Base-by-base conservation (phyloP, 2,797 vertebrate species). In the Acanthurus tractus region DNA sequence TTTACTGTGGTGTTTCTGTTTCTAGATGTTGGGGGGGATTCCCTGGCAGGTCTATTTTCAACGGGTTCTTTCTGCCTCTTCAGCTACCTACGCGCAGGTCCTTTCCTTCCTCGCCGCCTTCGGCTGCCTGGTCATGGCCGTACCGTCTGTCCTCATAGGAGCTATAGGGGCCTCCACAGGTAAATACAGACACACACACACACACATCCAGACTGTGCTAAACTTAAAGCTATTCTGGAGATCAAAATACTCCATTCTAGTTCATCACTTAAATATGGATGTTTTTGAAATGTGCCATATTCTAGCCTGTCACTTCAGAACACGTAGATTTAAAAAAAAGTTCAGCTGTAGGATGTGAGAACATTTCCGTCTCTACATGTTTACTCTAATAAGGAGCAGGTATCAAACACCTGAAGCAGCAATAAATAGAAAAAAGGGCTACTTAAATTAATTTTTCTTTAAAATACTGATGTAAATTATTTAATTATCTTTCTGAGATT, bases 41-140 rank as follows among this genome's bases (percentile, higher is more conserved):
- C 98, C 98, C 20, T 99, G 98, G 98, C 98, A 99, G 93, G 97
- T 98, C 0, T 99, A 99, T 95, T 99, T 99, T 91, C 98, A 99
- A 89, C 90, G 98, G 86, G 98, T 99, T 82, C 96, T 99, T 68
- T 99, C 98, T 79, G 97, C 97, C 65, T 99, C 98, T 84, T 99
- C 98, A 84, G 98, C 98, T 89, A 96, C 95, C 50, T 99, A 99
- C 2, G 98, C 98, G 65, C 98, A 99, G 90, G 95, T 99, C 63
- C 93, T 99, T 17, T 99, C 98, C 68, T 96, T 99, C 86, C 89
- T 99, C 29, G 98, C 98, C 44, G 97, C 97, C 63, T 98, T 99
- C 4, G 98, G 98, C 66, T 99, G 98, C 84, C 78, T 99, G 71
- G 89, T 99, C 79, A 99, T 99, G 98, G 98, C 98, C 45, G 63